Percentiles rank a stretch among this genome's conserved stretches.
These are phyloP conservation scores for Brachionus paranguensis DNA, from an alignment of 1,140 invertebrate species.

Conservation along the genomic window DNA sequence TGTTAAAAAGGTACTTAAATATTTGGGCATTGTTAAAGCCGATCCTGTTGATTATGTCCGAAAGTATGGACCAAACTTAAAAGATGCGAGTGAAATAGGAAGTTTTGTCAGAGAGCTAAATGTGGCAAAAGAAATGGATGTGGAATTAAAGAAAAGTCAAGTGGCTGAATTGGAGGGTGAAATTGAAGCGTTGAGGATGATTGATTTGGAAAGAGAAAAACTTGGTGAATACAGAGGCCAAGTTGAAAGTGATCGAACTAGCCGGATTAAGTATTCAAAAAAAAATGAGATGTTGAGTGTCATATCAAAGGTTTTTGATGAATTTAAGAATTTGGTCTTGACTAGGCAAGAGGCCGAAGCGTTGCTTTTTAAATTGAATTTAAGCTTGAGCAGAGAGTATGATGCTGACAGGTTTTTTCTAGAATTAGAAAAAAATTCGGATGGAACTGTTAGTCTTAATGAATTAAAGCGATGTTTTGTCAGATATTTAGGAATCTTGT, in stretches of 20 bases:
- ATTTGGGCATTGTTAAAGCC: constrained; percentile 16
- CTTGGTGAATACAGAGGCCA: neutral
- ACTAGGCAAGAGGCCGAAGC: neutral
- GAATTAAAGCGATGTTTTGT: neutral
- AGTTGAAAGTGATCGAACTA: neutral
- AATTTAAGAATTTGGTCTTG: neutral
- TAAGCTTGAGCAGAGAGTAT: neutral
- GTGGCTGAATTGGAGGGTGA: neutral
- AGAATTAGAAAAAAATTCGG: neutral
- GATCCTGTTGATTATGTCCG: neutral
- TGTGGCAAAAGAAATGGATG: neutral
- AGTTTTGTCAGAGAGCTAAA: neutral
- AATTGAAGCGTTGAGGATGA: neutral
- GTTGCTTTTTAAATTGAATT: neutral
- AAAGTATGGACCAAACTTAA: neutral
- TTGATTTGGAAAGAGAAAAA: constrained; percentile 22
- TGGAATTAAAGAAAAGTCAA: neutral
- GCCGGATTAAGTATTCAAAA: neutral
- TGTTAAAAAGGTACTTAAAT: neutral
- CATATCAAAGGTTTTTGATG: neutral
- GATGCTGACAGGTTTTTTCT: neutral
- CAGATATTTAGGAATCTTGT: neutral
- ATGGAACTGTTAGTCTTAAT: neutral
- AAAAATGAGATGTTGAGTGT: neutral
- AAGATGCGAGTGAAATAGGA: neutral